Evolutionary conservation across 2,888 invertebrate genomes (phyloP).

Genomic region (Diplolepis rosae): DNA sequence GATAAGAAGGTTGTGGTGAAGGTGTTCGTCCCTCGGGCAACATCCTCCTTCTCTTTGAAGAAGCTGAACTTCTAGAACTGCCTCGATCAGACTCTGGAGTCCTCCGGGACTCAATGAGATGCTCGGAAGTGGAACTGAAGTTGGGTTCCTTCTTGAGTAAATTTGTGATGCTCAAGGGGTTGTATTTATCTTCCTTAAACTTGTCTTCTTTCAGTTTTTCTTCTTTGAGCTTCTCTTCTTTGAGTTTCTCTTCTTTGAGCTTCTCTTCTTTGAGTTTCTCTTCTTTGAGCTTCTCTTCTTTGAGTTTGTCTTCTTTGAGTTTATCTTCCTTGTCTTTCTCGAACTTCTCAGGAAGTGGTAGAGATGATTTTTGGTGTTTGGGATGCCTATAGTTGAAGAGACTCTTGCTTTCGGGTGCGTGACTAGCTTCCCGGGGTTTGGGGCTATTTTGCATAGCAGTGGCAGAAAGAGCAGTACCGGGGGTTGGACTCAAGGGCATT

Average conservation of each 20-base stretch:
- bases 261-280: background rate
- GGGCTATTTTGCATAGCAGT: constrained; percentile 57
- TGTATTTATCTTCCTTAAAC: constrained; percentile 67
- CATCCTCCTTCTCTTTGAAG: constrained; percentile 68
- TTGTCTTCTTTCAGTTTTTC: background rate
- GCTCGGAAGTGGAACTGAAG: constrained; percentile 47
- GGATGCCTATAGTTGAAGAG: constrained; percentile 66
- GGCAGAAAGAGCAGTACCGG: constrained; percentile 48
- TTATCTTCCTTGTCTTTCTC: constrained; percentile 61
- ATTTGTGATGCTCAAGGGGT: constrained; percentile 70
- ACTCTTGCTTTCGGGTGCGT: constrained; percentile 64
- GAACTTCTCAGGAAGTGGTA: constrained; percentile 44
- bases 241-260: background rate
- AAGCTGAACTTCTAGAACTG: constrained; percentile 67
- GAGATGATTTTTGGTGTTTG: constrained; percentile 53
- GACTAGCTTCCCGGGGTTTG: constrained; percentile 64
- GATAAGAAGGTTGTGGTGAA: constrained; percentile 64
- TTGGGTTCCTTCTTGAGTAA: constrained; percentile 69
- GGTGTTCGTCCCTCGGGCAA: constrained; percentile 69
- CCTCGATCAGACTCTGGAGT: constrained; percentile 75
- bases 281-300: background rate
- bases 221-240: constrained; percentile 60
- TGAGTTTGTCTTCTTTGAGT: background rate
- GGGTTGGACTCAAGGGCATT: constrained; percentile 56
- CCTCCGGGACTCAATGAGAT: constrained; percentile 71